Evolutionary conservation across 2,797 vertebrate species (phyloP), one percentile per base, ranked within the genome.

Genomic region (Poeciliopsis infans): DNA sequence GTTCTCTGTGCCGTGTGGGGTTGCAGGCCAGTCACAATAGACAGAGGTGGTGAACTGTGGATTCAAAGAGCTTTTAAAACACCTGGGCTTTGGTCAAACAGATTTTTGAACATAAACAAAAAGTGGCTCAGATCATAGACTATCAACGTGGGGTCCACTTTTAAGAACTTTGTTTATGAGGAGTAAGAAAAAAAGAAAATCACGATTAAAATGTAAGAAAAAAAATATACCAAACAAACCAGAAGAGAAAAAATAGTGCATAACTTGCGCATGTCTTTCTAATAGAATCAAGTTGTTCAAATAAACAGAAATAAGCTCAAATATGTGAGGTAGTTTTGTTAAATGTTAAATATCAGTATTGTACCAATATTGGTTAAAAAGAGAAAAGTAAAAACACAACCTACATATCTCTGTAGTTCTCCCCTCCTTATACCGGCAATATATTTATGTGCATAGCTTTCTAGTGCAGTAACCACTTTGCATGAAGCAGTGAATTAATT

Each of bases 1-100:
- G 91, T 92, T 88, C 91, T 94, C 93, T 86, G 87, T 93, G 77
- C 79, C 76, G 57, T 86, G 59, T 86, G 89, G 89, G 93, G 93
- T 91, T 87, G 90, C 79, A 82, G 91, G 79, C 80, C 59, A 75
- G 78, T 75, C 85, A 90, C 91, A 92, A 88, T 85, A 74, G 87
- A 36, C 53, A 13, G 23, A 77, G 72, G 76, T 80, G 79, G 83
- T 86, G 77, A 66, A 64, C 86, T 55, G 86, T 72, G 55, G 78
- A 87, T 92, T 92, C 88, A 92, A 93, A 92, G 89, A 85, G 87
- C 78, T 85, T 88, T 80, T 66, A 77, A 84, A 80, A 74, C 90
- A 92, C 83, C 88, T 88, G 89, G 80, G 43, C 86, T 86, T 78
- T 78, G n/a, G 25, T 82, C 64, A 31, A 11, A 23, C 69, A 73